A percentile compares a stretch with the other conserved stretches of the same genome.
phyloP scores from a whole-genome alignment of 2,797 vertebrate species.

The Helostoma temminkii region DNA sequence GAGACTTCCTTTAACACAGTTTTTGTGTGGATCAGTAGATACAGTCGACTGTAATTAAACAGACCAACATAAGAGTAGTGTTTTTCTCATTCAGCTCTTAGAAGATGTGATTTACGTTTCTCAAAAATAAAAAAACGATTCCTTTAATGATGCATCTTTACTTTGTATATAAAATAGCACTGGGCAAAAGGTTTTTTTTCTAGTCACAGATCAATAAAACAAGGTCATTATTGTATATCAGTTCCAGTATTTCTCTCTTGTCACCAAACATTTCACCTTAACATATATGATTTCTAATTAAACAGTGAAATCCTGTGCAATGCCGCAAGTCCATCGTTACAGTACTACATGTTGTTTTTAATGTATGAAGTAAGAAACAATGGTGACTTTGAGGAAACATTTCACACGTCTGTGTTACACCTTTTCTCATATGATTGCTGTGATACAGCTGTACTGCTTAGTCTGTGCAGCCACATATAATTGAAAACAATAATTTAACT shows the following conservation, averaged over 20 bases:
- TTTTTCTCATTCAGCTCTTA: too few species aligned
- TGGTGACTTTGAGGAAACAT: not conserved
- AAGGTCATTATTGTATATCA: not conserved
- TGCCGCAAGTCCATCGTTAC: not conserved
- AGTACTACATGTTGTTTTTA: not conserved
- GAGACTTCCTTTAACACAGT: not conserved
- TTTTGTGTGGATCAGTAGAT: not conserved
- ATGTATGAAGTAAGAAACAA: not conserved
- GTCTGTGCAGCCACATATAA: not conserved
- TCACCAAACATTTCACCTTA: not conserved
- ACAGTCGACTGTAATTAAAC: too few species aligned
- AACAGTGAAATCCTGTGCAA: not conserved
- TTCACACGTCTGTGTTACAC: not conserved
- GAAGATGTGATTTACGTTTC: too few species aligned
- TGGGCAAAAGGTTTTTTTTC: too few species aligned
- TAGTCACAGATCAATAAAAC: not conserved
- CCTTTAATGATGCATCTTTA: not conserved
- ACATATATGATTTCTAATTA: too few species aligned
- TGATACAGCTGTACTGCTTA: too few species aligned
- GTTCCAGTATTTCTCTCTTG: not conserved
- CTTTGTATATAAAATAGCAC: not conserved
- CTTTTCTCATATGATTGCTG: not conserved
- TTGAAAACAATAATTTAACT: not conserved
- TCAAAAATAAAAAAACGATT: not conserved
- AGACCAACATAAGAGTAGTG: not conserved